Evolutionary conservation across 2,797 vertebrate species (phyloP).

Genomic region (Melanogrammus aeglefinus): DNA sequence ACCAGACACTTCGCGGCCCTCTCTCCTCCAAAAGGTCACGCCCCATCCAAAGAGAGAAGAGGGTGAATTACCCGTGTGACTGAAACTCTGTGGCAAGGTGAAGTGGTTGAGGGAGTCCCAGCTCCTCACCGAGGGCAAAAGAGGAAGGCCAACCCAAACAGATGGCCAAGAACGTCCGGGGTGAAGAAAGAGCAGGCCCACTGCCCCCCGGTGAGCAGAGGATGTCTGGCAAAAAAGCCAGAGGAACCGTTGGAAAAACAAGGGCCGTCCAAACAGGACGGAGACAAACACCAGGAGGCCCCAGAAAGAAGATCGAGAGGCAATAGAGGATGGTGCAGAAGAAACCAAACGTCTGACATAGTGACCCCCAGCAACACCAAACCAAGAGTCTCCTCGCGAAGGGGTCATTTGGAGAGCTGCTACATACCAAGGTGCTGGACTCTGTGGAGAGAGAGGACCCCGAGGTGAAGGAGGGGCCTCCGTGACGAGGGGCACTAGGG

Average conservation of each 20-base stretch:
- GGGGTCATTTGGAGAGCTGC: slow-evolving; percentile 7
- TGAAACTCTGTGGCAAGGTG: background rate
- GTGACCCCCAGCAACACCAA: background rate
- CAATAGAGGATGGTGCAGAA: no score
- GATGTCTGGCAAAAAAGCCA: background rate
- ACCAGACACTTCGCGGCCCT: no score
- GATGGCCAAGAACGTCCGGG: background rate
- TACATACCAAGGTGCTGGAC: background rate
- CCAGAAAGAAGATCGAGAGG: background rate
- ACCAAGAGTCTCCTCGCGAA: background rate
- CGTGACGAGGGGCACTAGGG: slow-evolving; percentile 1
- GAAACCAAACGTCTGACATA: background rate
- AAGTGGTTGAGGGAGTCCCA: background rate
- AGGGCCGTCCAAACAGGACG: background rate
- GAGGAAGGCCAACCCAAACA: background rate
- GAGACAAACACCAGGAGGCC: background rate
- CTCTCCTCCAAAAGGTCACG: no score
- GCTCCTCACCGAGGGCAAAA: background rate
- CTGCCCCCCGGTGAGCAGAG: no score
- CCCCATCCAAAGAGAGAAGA: background rate
- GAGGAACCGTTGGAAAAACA: background rate
- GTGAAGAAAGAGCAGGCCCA: background rate
- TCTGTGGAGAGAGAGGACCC: background rate
- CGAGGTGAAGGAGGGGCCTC: background rate
- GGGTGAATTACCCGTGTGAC: background rate